phyloP scores from a whole-genome alignment of 2,888 invertebrate genomes.

The Mythimna lalbum region DNA sequence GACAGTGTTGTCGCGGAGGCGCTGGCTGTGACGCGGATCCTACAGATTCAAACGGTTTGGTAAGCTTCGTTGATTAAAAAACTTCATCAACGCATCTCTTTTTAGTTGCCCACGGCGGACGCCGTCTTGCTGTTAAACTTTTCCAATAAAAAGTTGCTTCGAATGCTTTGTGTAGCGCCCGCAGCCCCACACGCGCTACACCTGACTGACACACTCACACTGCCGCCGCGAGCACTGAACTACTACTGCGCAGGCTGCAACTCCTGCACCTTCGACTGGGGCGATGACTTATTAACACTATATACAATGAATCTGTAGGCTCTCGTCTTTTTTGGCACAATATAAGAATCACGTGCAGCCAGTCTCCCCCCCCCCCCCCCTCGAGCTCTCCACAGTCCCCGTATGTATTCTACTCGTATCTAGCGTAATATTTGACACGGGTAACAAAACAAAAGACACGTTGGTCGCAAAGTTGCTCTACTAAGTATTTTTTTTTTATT shows the following conservation, averaged over 20 bases:
- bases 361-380: too few species aligned
- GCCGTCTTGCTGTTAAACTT: conserved; percentile 69
- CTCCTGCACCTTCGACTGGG: background rate
- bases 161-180: conserved; percentile 13
- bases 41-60: conserved; percentile 38
- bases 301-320: too few species aligned
- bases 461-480: too few species aligned
- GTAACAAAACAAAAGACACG: too few species aligned
- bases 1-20: background rate
- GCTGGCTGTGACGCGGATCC: background rate
- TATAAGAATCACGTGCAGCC: too few species aligned
- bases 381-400: too few species aligned
- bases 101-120: conserved; percentile 65
- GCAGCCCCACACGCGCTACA: background rate
- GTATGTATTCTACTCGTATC: too few species aligned
- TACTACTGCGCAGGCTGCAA: too few species aligned
- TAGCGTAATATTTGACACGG: too few species aligned
- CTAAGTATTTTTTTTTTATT: too few species aligned
- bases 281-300: background rate
- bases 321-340: too few species aligned
- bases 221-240: too few species aligned
- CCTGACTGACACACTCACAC: background rate
- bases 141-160: conserved; percentile 75
- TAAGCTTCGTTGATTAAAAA: conserved; percentile 75
- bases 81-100: conserved; percentile 75